phyloP scores from a whole-genome alignment of 1,140 invertebrate genomes.

The Dryas iulia region DNA sequence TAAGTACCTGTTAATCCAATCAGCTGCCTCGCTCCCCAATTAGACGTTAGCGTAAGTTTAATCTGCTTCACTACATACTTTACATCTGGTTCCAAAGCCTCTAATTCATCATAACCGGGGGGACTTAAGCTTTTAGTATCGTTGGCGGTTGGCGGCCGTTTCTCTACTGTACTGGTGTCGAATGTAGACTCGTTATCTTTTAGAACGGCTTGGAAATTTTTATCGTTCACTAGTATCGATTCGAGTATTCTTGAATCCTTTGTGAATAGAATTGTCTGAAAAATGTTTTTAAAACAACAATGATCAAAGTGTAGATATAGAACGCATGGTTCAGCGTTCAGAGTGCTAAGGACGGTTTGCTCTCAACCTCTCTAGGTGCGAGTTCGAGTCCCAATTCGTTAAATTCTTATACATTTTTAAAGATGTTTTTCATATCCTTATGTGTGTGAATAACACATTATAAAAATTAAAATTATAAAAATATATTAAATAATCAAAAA shows the following conservation, averaged over 20 bases:
- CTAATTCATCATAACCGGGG: slow-evolving; percentile 30
- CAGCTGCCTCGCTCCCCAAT: slow-evolving; percentile 81
- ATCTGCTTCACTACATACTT: slow-evolving; percentile 74
- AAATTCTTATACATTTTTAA: no score
- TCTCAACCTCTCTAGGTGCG: no score
- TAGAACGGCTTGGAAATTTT: slow-evolving; percentile 82
- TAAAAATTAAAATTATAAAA: no score
- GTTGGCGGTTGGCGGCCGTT: slow-evolving; percentile 82
- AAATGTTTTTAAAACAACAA: no score
- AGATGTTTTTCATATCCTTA: no score
- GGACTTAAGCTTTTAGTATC: slow-evolving; percentile 52
- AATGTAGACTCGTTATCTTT: slow-evolving; percentile 61
- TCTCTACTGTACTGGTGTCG: slow-evolving; percentile 52
- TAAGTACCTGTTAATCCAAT: slow-evolving; percentile 81
- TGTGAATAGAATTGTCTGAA: slow-evolving; percentile 91
- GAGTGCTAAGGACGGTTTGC: no score
- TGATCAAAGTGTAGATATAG: no score
- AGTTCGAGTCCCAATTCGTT: no score
- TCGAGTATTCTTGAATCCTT: slow-evolving; percentile 88
- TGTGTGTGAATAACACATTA: no score
- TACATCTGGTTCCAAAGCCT: slow-evolving; percentile 47
- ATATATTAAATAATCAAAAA: slow-evolving; percentile 12
- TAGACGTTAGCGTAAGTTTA: slow-evolving; percentile 81
- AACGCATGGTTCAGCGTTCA: no score
- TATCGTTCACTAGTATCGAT: slow-evolving; percentile 86